Evolutionary conservation across 2,797 vertebrate genomes (phyloP), one percentile per base, ranked within the genome.

Genomic region (Ptychadena robeensis): DNA sequence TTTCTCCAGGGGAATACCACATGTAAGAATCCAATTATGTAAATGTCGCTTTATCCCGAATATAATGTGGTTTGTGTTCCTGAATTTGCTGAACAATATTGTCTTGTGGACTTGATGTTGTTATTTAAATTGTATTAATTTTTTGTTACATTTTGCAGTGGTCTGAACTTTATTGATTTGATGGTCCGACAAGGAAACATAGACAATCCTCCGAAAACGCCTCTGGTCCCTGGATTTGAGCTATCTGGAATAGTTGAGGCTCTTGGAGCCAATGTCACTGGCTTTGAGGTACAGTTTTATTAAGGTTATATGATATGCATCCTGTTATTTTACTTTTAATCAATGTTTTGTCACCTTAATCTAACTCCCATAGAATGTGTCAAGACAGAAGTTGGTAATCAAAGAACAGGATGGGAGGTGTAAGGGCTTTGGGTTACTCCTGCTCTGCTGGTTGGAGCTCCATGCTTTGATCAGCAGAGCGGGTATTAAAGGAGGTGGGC

Each of bases 111-210:
- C 44, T 2, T 7, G 18, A 22, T 53, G 18, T 18, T 12, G 6
- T 18, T 48, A 48, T 48, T 15, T 1, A 4, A 4, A 18, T 48
- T 48, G 40, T 48, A 15, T 15, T 18, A 15, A 48, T 48, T 80
- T 44, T 61, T 1, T 38, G 65, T 9, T 73, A 61, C 7, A 76
- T 0, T 82, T 0, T 87, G 92, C 94, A 99, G 97, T 90, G 97
- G 98, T 61, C 91, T 99, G 91, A 99, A 99, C 93, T 99, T 99
- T 79, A 91, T 99, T 87, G 98, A 99, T 91, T 89, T 99, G 92
- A 98, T 99, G 97, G 97, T 99, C 25, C 95, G 98, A 83, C 98
- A 99, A 91, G 98, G 98, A 73, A 98, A 96, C 37, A 97, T 99
- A 0, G 98, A 99, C 89, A 98, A 95, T 89, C 97, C 97, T 83